These are phyloP conservation scores for Myrmophylax atrothorax DNA, from an alignment of 2,113 vertebrate species.

Conservation along the genomic window DNA sequence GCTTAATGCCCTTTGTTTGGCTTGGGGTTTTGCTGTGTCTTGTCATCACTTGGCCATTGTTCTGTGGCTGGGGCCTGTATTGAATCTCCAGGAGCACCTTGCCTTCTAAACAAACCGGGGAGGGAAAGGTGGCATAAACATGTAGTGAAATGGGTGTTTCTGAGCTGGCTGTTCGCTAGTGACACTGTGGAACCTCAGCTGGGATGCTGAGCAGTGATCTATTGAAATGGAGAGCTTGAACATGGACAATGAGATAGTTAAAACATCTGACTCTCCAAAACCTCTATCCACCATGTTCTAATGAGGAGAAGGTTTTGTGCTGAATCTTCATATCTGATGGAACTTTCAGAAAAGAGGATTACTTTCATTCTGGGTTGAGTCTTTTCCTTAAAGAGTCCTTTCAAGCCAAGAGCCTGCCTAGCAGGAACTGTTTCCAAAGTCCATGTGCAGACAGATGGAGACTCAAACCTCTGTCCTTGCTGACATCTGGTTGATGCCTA, in stretches of 20 bases:
- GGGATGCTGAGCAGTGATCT: not conserved
- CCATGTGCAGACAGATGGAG: accelerated
- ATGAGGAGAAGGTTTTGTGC: not conserved
- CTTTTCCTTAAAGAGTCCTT: not conserved
- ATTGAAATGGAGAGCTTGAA: not conserved
- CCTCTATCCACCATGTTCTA: not conserved
- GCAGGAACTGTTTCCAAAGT: not conserved
- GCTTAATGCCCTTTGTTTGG: not conserved
- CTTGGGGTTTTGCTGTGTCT: not conserved
- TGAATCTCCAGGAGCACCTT: not conserved
- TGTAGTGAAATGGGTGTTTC: not conserved
- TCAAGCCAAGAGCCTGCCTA: not conserved
- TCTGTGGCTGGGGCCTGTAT: not conserved
- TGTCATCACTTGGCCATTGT: not conserved
- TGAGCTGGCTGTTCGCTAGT: not conserved
- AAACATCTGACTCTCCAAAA: not conserved
- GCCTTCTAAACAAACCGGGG: not conserved
- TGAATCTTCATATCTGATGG: not conserved
- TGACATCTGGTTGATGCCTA: not conserved
- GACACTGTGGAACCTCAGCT: not conserved
- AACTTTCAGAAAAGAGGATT: not conserved
- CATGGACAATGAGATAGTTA: not conserved
- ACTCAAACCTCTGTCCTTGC: not conserved
- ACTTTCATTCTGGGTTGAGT: not conserved
- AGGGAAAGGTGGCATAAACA: not conserved